Evolutionary conservation across 92 coral and sea anemone genomes (phyloP), one percentile per base, ranked within the genome.

Genomic region (Hydrozoanthus gracilis): DNA sequence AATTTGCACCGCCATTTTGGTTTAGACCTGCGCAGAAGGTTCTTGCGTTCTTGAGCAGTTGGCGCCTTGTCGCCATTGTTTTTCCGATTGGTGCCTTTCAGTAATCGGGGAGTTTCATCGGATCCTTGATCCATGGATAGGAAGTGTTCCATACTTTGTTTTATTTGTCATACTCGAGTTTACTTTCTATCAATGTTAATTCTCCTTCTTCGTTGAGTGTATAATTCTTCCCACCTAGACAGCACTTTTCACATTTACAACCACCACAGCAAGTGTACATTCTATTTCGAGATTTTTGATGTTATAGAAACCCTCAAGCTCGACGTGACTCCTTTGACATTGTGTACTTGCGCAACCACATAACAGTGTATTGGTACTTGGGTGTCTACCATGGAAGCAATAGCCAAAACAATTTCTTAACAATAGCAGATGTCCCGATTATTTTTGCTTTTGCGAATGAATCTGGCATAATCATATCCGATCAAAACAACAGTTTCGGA

Each of bases 391-490:
- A 27, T 90, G 92, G 48, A 92, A 15, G 51, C 92, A 92, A 17
- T 71, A 48, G 18, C 94, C 92, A 64, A 91, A 92, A 16, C 90
- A 86, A 78, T 92, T 92, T 44, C 50, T 71, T 46, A 89, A 78
- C 52, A 89, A 66, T 14, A 92, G 77, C 51, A 92, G 85, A 77
- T 92, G 95, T 44, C 86, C 92, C 44, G 75, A 64, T 10, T 73
- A 86, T 78, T 89, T 90, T 51, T 86, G 87, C 74, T 54, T 61
- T 39, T 78, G 88, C 17, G 93, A 92, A 72, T 90, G 93, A 58
- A 90, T 46, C 88, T 93, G 45, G 96, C 96, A 74, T 93, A 90
- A 66, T 92, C 92, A 64, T 90, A 92, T 18, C 90, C 91, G 67
- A 90, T 92, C 68, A 92, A 56, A 27, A 92, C 93, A 51, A 92